Conservation (phyloP, 2,113 vertebrate species). For the Boleophthalmus pectinirostris region DNA sequence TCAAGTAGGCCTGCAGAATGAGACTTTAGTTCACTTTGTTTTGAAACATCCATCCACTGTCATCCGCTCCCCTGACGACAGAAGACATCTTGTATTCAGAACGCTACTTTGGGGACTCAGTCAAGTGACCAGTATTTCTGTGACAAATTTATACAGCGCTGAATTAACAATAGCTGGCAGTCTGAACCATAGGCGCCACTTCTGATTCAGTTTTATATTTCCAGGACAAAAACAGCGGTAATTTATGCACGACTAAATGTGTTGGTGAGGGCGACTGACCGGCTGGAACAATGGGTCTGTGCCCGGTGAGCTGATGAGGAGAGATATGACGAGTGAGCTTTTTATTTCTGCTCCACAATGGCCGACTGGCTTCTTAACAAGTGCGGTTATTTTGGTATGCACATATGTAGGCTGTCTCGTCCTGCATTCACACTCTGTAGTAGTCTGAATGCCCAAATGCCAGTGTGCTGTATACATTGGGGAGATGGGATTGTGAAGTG, state of each 20-base stretch:
- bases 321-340: constrained; percentile 18
- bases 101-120: not conserved
- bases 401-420: not conserved
- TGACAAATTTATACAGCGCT: constrained; percentile 10
- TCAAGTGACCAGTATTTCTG: not conserved
- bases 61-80: not conserved
- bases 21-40: not conserved
- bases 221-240: constrained; percentile 18
- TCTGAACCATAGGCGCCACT: not conserved
- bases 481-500: constrained; percentile 28
- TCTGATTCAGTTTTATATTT: constrained; percentile 39
- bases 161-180: constrained; percentile 12
- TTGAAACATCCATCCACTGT: not conserved
- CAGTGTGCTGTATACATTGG: constrained; percentile 43
- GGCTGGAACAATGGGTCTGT: constrained; percentile 13
- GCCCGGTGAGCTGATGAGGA: constrained; percentile 13
- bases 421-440: constrained; percentile 7
- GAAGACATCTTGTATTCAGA: not conserved
- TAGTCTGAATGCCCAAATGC: constrained; percentile 31
- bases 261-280: constrained; percentile 1
- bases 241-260: constrained; percentile 12
- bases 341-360: constrained; percentile 25
- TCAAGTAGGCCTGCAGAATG: no score
- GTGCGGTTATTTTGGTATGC: not conserved
- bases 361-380: constrained; percentile 8